Evolutionary conservation across 2,113 vertebrate species (phyloP).

Genomic region (Thamnaconus septentrionalis): DNA sequence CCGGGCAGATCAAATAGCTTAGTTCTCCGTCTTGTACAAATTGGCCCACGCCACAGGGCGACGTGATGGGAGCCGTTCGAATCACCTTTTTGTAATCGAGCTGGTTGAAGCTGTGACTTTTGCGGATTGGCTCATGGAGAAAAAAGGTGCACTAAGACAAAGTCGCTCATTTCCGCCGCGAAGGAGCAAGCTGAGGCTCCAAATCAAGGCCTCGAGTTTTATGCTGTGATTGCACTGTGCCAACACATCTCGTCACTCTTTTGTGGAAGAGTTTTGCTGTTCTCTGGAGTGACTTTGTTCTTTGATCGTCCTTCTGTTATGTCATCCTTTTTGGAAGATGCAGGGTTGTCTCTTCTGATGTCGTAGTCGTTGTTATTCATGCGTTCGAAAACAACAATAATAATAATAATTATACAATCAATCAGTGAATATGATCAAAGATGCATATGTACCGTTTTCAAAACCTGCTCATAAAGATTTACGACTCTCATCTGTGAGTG

Average conservation of each 20-base stretch:
- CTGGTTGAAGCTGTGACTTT: no score
- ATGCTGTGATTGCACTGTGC: constrained; percentile 43
- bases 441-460: no score
- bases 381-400: neutral
- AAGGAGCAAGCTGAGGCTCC: constrained; percentile 17
- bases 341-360: constrained; percentile 16
- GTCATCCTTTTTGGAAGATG: constrained; percentile 9
- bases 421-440: no score
- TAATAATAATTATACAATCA: no score
- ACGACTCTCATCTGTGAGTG: no score
- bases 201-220: constrained; percentile 14
- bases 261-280: constrained; percentile 17
- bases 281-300: constrained; percentile 12
- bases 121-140: constrained; percentile 12
- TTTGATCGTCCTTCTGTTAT: constrained; percentile 15
- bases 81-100: no score
- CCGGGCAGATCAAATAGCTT: no score
- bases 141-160: constrained; percentile 40
- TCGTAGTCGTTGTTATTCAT: constrained; percentile 42
- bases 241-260: constrained; percentile 15
- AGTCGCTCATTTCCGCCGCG: constrained; percentile 21
- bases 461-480: no score
- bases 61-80: no score
- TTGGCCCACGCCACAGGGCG: no score
- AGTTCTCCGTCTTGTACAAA: no score